Conservation (phyloP, 2,797 vertebrate species). For the Pteropus rufus region DNA sequence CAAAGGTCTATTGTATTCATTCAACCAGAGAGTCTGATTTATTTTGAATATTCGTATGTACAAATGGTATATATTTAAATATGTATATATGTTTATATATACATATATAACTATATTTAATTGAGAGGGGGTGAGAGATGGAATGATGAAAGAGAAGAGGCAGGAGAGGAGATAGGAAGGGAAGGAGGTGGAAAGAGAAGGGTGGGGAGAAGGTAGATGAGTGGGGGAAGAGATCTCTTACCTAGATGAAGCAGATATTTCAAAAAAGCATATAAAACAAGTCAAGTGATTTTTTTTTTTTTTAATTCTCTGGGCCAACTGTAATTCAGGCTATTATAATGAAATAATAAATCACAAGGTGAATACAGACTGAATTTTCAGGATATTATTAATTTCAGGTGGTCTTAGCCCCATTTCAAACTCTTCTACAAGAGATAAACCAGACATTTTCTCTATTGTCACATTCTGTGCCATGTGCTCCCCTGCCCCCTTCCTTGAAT, state of each 20-base stretch:
- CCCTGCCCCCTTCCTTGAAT: neutral
- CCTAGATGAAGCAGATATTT: constrained; percentile 10
- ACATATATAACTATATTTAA: neutral
- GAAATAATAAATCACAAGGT: neutral
- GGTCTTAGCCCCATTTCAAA: neutral
- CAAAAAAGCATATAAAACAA: neutral
- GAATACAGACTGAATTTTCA: neutral
- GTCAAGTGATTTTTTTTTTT: neutral
- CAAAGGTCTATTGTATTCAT: neutral
- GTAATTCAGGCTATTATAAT: neutral
- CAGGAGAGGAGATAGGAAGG: neutral
- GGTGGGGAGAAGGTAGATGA: too few species aligned
- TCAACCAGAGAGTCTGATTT: neutral
- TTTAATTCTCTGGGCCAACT: neutral
- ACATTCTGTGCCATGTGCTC: neutral
- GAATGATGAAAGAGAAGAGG: neutral
- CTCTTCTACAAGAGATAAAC: neutral
- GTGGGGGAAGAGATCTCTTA: neutral
- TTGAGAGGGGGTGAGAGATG: neutral
- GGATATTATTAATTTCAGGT: neutral
- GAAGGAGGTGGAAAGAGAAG: neutral
- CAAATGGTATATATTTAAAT: neutral
- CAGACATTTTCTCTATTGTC: neutral
- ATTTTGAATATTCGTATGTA: neutral
- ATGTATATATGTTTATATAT: neutral